Percentiles rank a stretch among this genome's conserved stretches.
Evolutionary conservation across 2,888 invertebrate genomes (phyloP).

Genomic region (Mayetiola destructor): DNA sequence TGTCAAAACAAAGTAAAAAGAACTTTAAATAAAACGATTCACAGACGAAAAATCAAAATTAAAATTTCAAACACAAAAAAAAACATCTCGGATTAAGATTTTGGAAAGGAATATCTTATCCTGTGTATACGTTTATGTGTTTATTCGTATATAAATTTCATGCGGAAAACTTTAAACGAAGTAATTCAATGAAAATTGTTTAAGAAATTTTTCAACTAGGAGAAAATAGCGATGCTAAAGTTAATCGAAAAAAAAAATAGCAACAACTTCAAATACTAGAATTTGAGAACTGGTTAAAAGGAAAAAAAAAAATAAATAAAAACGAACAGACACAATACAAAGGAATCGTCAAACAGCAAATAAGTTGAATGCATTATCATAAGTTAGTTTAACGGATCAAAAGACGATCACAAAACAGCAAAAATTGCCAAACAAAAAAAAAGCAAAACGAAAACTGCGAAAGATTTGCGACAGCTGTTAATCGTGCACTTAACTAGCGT

Average conservation of each 20-base stretch:
- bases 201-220: background rate
- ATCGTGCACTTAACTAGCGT: too few species aligned
- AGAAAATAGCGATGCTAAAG: too few species aligned
- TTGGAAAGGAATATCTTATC: constrained; percentile 1
- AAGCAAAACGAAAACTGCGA: background rate
- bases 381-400: constrained; percentile 5
- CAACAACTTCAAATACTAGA: background rate
- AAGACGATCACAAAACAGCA: background rate
- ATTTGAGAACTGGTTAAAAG: background rate
- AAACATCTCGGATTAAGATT: background rate
- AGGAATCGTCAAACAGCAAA: too few species aligned
- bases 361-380: background rate
- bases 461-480: background rate
- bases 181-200: background rate
- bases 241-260: background rate
- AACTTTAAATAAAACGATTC: background rate
- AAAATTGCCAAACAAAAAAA: too few species aligned
- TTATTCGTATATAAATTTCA: too few species aligned
- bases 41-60: background rate
- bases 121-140: too few species aligned
- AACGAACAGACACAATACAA: too few species aligned
- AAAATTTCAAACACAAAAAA: background rate
- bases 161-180: background rate
- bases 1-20: background rate
- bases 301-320: background rate